Evolutionary conservation across 2,888 invertebrate species (phyloP), one percentile per base, ranked within the genome.

Genomic region (Carpatolechia fugitivella): DNA sequence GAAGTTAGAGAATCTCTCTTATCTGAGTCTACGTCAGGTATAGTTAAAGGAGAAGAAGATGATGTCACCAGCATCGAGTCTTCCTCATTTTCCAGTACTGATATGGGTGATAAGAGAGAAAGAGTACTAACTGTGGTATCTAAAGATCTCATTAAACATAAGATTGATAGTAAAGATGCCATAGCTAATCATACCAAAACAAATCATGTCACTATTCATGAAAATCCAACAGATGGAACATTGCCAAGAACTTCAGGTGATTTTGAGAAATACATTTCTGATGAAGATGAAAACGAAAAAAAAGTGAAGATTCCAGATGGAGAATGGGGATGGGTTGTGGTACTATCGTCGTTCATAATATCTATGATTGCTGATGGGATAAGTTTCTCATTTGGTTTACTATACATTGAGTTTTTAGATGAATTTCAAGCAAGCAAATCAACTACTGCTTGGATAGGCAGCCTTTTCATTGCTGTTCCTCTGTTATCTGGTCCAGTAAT

Each of bases 321-420:
- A 0, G 96, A 95, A 1, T 97, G 95, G 94, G 97, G 97, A 7
- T 97, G 97, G 97, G 91, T 97, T 16, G 95, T 98, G 0, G 98
- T 98, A 0, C 80, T 95, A 36, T 94, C 97, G 3, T 96, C 97
- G 0, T 93, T 98, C 63, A 78, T 97, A 40, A 94, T 97, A 56
- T 97, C 97, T 16, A 93, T 97, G 87, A 95, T 98, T 49, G 96
- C 97, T 36, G 98, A 98, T 80, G 98, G 98, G 0, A 93, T 98
- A 55, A 96, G 97, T 51, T 97, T 98, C 78, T 97, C 97, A 0
- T 98, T 98, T 78, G 99, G 98, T 0, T 89, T 98, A 14, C 91
- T 98, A 7, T 97, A 95, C 73, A 94, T 95, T 0, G 95, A 97
- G 70, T 94, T 98, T 68, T 86, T 96, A 46, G 91, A 93, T 47